Conservation (phyloP, 2,113 vertebrate genomes). For the Gambusia affinis region DNA sequence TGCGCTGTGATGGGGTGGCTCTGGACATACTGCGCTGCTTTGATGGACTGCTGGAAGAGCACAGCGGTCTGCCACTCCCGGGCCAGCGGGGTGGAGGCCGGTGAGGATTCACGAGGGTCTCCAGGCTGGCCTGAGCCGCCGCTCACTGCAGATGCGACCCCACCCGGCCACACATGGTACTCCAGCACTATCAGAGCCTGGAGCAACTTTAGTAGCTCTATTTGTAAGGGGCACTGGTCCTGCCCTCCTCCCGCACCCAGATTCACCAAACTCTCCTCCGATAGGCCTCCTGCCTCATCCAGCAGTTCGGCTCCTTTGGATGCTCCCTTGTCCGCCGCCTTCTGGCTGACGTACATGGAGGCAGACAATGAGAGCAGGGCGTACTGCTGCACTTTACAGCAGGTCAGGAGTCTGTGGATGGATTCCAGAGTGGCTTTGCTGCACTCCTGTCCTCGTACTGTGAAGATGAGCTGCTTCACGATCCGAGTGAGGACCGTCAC, state of each 20-base stretch:
- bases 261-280: slow-evolving; percentile 88
- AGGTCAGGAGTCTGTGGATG: slow-evolving; percentile 81
- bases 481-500: slow-evolving; percentile 90
- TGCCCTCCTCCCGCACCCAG: slow-evolving; percentile 86
- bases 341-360: slow-evolving; percentile 91
- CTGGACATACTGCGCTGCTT: slow-evolving; percentile 87
- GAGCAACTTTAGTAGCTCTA: slow-evolving; percentile 92
- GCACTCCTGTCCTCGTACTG: slow-evolving; percentile 75
- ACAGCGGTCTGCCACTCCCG: slow-evolving; percentile 92
- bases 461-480: slow-evolving; percentile 80
- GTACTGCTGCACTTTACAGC: slow-evolving; percentile 89
- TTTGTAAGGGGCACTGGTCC: slow-evolving; percentile 93
- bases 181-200: slow-evolving; percentile 92
- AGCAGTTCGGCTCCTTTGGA: slow-evolving; percentile 3
- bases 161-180: slow-evolving; percentile 82
- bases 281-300: slow-evolving; percentile 78
- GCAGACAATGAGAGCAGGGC: slow-evolving; percentile 89
- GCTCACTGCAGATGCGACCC: slow-evolving; percentile 34
- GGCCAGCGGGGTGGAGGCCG: slow-evolving; percentile 80
- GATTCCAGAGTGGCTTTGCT: slow-evolving; percentile 69
- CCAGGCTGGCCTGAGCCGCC: slow-evolving; percentile 45
- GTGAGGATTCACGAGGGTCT: slow-evolving; percentile 75
- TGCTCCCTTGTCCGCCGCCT: slow-evolving; percentile 61
- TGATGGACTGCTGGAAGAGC: slow-evolving; percentile 92
- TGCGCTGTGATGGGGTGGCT: slow-evolving; percentile 93